These are phyloP conservation scores for Circaetus cinerascens DNA, from an alignment of 2,113 vertebrate species.

Conservation along the genomic window DNA sequence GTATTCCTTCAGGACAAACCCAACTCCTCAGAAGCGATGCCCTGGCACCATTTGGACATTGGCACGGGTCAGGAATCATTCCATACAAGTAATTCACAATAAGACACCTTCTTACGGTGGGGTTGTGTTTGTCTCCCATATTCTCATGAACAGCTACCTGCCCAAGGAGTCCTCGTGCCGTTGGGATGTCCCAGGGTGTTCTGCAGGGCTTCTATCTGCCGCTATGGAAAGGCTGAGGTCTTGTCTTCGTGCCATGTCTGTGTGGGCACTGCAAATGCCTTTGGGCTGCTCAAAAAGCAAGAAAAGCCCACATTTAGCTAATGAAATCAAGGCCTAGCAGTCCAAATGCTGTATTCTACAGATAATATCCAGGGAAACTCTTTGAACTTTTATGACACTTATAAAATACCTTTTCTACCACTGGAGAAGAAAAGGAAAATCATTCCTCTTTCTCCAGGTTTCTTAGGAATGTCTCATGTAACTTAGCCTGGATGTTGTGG, in stretches of 20 bases:
- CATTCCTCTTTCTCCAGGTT: not conserved
- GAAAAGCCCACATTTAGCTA: not conserved
- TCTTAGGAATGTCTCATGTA: accelerated
- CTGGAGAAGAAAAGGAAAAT: not conserved
- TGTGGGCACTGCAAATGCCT: not conserved
- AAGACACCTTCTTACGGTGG: not conserved
- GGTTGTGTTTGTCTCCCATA: accelerated
- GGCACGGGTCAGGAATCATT: not conserved
- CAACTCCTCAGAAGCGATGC: not conserved
- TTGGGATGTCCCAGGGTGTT: not conserved
- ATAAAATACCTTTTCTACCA: not conserved
- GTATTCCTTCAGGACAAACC: not conserved
- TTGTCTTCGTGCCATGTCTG: not conserved
- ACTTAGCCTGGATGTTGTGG: not conserved
- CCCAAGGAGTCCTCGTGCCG: accelerated
- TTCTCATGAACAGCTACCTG: not conserved
- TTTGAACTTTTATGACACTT: accelerated
- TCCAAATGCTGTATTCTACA: not conserved
- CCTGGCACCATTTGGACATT: accelerated
- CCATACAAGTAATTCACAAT: accelerated
- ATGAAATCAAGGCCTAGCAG: not conserved
- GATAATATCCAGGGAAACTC: not conserved
- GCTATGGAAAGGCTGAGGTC: accelerated
- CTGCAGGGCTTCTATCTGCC: not conserved
- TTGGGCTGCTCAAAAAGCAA: not conserved